Evolutionary conservation across 2,113 vertebrate genomes (phyloP).

Genomic region (Nesogale talazaci): DNA sequence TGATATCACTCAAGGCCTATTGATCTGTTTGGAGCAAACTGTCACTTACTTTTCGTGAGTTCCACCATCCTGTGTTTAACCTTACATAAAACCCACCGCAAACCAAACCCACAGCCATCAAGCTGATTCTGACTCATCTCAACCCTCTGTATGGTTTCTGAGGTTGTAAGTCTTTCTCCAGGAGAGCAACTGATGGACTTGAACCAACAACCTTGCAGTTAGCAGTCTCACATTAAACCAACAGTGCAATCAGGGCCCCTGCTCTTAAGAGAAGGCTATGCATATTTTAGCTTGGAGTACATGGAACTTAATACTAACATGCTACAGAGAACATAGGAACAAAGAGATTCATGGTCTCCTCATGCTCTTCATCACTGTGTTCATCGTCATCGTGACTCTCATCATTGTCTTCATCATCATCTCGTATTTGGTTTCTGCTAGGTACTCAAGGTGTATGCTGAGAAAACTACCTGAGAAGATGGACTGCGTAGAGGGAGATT

Average conservation of each 20-base stretch:
- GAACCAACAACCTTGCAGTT: no score
- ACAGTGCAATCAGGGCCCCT: no score
- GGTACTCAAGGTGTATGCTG: no score
- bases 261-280: not conserved
- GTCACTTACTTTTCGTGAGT: not conserved
- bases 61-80: not conserved
- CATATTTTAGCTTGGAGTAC: not conserved
- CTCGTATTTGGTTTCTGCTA: not conserved
- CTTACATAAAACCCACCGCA: no score
- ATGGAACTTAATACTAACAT: not conserved
- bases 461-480: no score
- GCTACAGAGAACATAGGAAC: not conserved
- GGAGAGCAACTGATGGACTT: no score
- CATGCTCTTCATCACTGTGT: not conserved
- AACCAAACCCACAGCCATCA: no score
- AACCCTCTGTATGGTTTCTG: no score
- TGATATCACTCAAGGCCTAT: not conserved
- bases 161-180: no score
- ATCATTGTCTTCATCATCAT: not conserved
- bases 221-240: no score
- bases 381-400: not conserved
- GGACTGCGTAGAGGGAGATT: no score
- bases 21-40: not conserved
- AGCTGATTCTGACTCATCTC: no score
- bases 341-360: not conserved